These are phyloP conservation scores for Dichetophora obliterata DNA, from an alignment of 2,888 invertebrate genomes.

Conservation along the genomic window DNA sequence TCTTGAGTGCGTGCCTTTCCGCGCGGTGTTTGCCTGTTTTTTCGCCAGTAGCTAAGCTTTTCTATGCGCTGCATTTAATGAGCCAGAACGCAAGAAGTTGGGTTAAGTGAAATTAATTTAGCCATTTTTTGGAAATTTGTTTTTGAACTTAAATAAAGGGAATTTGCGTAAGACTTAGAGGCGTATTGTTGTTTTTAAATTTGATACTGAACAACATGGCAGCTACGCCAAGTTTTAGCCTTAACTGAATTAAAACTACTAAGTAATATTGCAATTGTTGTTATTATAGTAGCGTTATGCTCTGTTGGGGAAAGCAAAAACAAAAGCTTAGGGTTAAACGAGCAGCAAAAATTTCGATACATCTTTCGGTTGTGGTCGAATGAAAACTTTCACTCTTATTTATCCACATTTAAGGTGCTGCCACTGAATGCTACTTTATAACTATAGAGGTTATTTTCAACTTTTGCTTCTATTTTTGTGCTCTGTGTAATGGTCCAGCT, in stretches of 20 bases:
- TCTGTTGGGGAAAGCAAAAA: not conserved
- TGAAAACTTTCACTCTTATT: too few relatives aligned
- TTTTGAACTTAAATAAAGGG: too few relatives aligned
- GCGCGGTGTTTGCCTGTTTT: not conserved
- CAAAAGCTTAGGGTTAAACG: not conserved
- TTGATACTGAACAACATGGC: not conserved
- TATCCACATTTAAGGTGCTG: too few relatives aligned
- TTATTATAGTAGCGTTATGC: not conserved
- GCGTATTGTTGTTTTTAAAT: too few relatives aligned
- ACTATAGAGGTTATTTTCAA: too few relatives aligned
- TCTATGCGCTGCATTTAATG: not conserved
- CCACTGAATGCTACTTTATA: too few relatives aligned
- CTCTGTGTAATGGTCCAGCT: too few relatives aligned
- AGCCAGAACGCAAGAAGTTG: not conserved
- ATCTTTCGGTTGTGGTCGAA: not conserved
- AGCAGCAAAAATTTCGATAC: not conserved
- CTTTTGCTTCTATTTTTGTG: too few relatives aligned
- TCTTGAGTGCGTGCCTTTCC: too few relatives aligned
- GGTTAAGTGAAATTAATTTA: not conserved
- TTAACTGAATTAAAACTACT: not conserved
- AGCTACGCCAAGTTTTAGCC: not conserved
- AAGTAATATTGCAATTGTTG: not conserved
- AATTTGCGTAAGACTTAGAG: too few relatives aligned
- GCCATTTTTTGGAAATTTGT: too few relatives aligned
- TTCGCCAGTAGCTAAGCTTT: not conserved